Conservation (phyloP, 2,888 invertebrate genomes). For the Tricholauxania praeusta region DNA sequence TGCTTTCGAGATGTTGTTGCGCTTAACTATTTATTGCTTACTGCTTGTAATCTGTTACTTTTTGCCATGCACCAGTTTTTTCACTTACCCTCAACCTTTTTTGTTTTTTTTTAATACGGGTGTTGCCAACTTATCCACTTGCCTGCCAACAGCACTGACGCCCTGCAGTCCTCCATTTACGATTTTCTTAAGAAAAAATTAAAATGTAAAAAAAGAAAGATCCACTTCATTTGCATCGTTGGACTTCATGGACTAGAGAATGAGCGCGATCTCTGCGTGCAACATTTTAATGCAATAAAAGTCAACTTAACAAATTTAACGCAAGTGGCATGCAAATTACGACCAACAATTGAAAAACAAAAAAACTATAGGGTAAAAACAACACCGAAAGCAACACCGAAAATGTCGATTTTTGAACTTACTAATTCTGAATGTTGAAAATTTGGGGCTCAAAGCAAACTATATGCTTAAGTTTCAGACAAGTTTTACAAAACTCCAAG, state of each 20-base stretch:
- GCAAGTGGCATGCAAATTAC: conserved; percentile 35
- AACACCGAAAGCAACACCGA: not conserved
- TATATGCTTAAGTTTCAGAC: not conserved
- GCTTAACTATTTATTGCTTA: conserved; percentile 17
- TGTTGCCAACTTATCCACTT: conserved; percentile 3
- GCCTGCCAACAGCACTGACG: not conserved
- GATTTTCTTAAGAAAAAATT: not conserved
- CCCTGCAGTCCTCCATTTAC: not conserved
- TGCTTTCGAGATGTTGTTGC: conserved; percentile 5
- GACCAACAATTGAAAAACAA: not conserved
- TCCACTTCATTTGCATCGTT: too few relatives aligned
- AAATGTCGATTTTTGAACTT: not conserved
- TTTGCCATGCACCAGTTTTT: not conserved
- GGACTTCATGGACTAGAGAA: too few relatives aligned
- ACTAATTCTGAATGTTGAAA: not conserved
- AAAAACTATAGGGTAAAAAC: not conserved
- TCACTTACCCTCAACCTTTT: not conserved
- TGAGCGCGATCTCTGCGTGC: conserved; percentile 1
- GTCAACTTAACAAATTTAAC: conserved; percentile 57
- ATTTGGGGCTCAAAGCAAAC: not conserved
- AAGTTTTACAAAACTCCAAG: not conserved
- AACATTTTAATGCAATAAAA: conserved; percentile 63
- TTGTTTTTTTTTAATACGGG: not conserved
- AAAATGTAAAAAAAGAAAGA: too few relatives aligned
- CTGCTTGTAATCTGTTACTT: conserved; percentile 25